Evolutionary conservation across 1,140 invertebrate species (phyloP).

Genomic region (Lepidurus couesii): DNA sequence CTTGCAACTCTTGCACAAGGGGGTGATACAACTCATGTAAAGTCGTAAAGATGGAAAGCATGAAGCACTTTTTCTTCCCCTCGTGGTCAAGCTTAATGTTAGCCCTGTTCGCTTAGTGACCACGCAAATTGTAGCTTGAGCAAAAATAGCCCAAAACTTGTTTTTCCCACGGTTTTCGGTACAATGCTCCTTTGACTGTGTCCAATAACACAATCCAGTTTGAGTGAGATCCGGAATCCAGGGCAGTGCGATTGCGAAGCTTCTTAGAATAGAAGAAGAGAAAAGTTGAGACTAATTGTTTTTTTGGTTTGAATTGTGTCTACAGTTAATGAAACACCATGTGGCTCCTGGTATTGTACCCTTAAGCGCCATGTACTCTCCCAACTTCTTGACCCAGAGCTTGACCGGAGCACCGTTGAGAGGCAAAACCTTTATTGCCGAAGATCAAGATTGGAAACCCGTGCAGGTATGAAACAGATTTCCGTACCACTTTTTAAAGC

Average conservation of each 20-base stretch:
- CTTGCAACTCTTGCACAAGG: background rate
- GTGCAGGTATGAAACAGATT: slow-evolving; percentile 33
- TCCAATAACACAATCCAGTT: too few relatives aligned
- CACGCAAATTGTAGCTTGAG: too few relatives aligned
- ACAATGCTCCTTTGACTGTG: too few relatives aligned
- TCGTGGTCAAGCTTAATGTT: too few relatives aligned
- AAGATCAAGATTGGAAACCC: slow-evolving; percentile 35
- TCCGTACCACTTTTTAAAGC: background rate
- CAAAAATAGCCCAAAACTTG: too few relatives aligned
- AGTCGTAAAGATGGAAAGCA: background rate
- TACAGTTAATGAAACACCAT: slow-evolving; percentile 36
- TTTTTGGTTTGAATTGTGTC: background rate
- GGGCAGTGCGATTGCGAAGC: too few relatives aligned
- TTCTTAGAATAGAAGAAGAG: too few relatives aligned
- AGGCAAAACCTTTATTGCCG: slow-evolving; percentile 38
- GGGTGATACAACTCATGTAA: background rate
- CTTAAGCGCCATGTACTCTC: slow-evolving; percentile 15
- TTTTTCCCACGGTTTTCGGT: too few relatives aligned
- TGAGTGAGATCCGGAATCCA: too few relatives aligned
- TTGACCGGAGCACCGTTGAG: slow-evolving; percentile 35
- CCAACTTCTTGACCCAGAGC: slow-evolving; percentile 32
- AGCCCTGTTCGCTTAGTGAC: too few relatives aligned
- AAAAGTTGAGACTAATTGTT: background rate
- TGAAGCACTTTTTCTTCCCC: too few relatives aligned
- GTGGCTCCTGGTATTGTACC: slow-evolving; percentile 31